Evolutionary conservation across 2,797 vertebrate genomes (phyloP).

Genomic region (Lerista edwardsae): DNA sequence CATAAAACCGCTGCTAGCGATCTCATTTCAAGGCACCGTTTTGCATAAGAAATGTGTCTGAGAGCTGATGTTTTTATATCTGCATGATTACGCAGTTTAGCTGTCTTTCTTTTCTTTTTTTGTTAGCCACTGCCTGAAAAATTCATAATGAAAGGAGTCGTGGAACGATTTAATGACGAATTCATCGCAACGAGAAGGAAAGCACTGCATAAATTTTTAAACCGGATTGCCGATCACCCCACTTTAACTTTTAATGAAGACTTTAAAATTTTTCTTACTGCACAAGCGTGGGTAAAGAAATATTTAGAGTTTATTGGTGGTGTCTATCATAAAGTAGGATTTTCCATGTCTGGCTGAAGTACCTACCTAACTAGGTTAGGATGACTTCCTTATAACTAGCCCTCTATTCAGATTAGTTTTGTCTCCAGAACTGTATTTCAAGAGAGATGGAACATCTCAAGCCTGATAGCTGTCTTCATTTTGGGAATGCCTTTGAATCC

Average conservation of each 20-base stretch:
- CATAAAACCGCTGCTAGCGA: background rate
- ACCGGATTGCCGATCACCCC: slow-evolving; percentile 89
- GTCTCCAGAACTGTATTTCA: background rate
- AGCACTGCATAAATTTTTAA: slow-evolving; percentile 92
- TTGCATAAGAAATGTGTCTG: background rate
- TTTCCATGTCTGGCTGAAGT: background rate
- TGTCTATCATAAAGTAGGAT: background rate
- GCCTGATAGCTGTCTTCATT: background rate
- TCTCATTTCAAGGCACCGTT: slow-evolving; percentile 9
- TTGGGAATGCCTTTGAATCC: background rate
- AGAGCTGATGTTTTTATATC: background rate
- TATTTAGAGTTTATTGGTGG: slow-evolving; percentile 40
- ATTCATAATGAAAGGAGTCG: slow-evolving; percentile 96
- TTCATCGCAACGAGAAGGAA: slow-evolving; percentile 93
- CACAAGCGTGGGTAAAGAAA: slow-evolving; percentile 81
- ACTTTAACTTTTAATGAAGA: slow-evolving; percentile 90
- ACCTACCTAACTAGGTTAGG: slow-evolving; percentile 3
- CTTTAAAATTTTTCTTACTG: slow-evolving; percentile 93
- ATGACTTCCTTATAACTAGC: background rate
- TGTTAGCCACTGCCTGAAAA: slow-evolving; percentile 94
- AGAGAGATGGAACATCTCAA: background rate
- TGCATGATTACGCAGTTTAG: background rate
- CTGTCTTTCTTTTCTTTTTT: slow-evolving; percentile 42
- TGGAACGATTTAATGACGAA: slow-evolving; percentile 93
- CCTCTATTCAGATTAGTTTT: background rate